Percentiles rank a stretch among this genome's conserved stretches.
phyloP scores from a whole-genome alignment of 2,888 invertebrate genomes.

The Pedicia rivosa region DNA sequence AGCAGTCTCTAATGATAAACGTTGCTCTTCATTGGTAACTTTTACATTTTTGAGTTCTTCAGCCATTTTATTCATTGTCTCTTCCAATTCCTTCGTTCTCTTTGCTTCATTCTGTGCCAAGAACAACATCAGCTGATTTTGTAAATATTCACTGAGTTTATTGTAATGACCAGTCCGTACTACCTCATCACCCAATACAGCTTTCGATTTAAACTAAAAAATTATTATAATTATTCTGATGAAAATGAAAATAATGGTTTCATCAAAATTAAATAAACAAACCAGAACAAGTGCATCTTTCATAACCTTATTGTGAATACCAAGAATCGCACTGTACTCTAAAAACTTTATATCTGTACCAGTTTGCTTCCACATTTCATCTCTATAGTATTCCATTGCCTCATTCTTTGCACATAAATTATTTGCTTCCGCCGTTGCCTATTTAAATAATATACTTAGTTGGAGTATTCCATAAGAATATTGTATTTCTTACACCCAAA shows the following conservation, averaged over 20 bases:
- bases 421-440: slow-evolving; percentile 6
- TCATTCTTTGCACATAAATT: slow-evolving; percentile 7
- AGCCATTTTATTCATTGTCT: slow-evolving; percentile 1
- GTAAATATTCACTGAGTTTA: background rate
- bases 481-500: slow-evolving; percentile 1
- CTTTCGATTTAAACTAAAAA: background rate
- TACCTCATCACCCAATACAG: slow-evolving; percentile 1
- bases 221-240: too few species aligned
- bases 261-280: too few species aligned
- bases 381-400: slow-evolving; percentile 3
- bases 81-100: background rate
- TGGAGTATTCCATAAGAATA: too few species aligned
- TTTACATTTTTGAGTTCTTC: background rate
- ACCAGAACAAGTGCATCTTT: background rate
- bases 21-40: background rate
- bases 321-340: background rate
- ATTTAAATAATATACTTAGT: too few species aligned
- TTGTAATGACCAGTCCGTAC: background rate
- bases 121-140: background rate
- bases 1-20: too few species aligned
- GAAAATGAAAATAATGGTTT: background rate
- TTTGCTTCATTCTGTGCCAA: slow-evolving; percentile 3
- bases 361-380: background rate
- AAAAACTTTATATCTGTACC: background rate
- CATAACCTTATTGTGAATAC: background rate